Percentiles rank a stretch among this genome's conserved stretches.
Evolutionary conservation across 2,888 invertebrate genomes (phyloP).

Genomic region (Protodeltote pygarga): DNA sequence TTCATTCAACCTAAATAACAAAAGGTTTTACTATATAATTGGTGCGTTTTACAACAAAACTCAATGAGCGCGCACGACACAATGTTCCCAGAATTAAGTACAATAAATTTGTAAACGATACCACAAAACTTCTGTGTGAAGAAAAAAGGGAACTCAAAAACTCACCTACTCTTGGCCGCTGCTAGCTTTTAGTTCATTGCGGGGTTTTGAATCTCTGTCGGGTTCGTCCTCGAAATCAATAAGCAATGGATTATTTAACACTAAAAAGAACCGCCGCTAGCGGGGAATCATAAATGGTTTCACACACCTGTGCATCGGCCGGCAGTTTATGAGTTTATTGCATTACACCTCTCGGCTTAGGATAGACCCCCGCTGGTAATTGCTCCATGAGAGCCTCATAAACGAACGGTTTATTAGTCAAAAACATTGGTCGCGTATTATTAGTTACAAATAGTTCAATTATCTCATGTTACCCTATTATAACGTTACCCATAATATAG

Average conservation of each 20-base stretch:
- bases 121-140: constrained; percentile 82
- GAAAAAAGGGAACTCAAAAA: constrained; percentile 50
- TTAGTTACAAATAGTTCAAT: constrained; percentile 64
- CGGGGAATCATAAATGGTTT: constrained; percentile 49
- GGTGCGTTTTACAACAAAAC: constrained; percentile 69
- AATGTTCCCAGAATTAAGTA: constrained; percentile 75
- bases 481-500: constrained; percentile 14
- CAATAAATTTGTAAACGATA: constrained; percentile 84
- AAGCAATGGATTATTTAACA: constrained; percentile 26
- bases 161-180: constrained; percentile 12
- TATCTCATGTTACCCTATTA: constrained; percentile 29
- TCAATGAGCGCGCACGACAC: constrained; percentile 73
- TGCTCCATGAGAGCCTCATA: constrained; percentile 78
- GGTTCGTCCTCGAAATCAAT: background rate
- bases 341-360: constrained; percentile 78
- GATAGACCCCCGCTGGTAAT: constrained; percentile 77
- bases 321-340: constrained; percentile 81
- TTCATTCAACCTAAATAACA: constrained; percentile 56
- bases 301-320: constrained; percentile 74
- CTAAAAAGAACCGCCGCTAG: constrained; percentile 18
- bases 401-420: constrained; percentile 67
- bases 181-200: constrained; percentile 22
- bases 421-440: constrained; percentile 64
- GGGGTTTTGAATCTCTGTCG: background rate
- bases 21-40: constrained; percentile 74